phyloP scores from a whole-genome alignment of 1,140 invertebrate species.

The Ladona fulva region DNA sequence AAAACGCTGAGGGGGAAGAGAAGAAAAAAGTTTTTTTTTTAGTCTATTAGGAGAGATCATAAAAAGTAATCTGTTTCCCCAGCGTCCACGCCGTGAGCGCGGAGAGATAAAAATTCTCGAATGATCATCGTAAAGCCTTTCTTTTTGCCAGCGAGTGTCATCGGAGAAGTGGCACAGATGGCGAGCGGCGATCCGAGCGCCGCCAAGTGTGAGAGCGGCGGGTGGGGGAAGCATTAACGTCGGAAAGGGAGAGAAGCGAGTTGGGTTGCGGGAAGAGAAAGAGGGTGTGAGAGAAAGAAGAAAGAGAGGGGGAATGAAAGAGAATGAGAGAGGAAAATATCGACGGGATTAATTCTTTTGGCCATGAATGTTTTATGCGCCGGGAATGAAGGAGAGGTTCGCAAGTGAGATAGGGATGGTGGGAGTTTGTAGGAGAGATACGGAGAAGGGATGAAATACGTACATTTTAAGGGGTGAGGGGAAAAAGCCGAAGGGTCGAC shows the following conservation, averaged over 20 bases:
- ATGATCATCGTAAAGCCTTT: conserved; percentile 9
- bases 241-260: background rate
- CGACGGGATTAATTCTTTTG: conserved; percentile 9
- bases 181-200: background rate
- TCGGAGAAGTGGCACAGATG: background rate
- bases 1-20: too few relatives aligned
- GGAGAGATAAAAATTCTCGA: conserved; percentile 5
- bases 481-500: background rate
- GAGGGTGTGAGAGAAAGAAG: background rate
- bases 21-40: too few relatives aligned
- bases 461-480: background rate
- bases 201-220: background rate
- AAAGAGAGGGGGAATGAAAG: background rate
- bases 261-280: background rate
- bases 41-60: conserved; percentile 9
- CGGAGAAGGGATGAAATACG: background rate
- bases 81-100: background rate
- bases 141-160: conserved; percentile 3
- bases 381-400: background rate
- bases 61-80: background rate
- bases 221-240: background rate
- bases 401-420: background rate
- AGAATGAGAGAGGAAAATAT: background rate
- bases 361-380: conserved; percentile 4
- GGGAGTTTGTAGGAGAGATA: background rate